Conservation (phyloP, 2,797 vertebrate species). For the Muscicapa striata region DNA sequence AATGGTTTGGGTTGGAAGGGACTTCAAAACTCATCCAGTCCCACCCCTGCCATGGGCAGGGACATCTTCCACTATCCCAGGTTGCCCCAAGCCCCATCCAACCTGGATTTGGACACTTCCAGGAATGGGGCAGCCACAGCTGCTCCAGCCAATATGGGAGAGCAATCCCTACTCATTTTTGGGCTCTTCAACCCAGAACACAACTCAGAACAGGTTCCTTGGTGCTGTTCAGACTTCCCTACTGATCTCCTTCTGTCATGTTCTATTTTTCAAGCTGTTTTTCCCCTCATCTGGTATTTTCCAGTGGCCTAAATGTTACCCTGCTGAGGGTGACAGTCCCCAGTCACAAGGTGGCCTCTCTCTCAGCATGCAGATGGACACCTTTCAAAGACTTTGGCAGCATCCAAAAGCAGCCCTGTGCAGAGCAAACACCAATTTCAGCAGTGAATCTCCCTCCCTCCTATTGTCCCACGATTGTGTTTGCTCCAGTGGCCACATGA, state of each 20-base stretch:
- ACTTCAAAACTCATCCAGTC: background rate
- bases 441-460: background rate
- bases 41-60: background rate
- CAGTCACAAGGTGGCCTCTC: background rate
- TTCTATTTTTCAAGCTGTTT: background rate
- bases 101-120: background rate
- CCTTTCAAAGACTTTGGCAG: background rate
- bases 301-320: background rate
- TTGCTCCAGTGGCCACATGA: background rate
- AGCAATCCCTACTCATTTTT: background rate
- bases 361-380: background rate
- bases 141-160: background rate
- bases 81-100: rapidly evolving
- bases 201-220: background rate
- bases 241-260: background rate
- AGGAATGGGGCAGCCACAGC: background rate
- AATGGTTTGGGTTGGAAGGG: background rate
- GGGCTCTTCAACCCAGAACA: background rate
- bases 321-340: background rate
- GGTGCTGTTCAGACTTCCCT: background rate
- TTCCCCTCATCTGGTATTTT: background rate
- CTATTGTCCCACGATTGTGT: background rate
- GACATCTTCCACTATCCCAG: background rate
- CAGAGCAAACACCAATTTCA: background rate
- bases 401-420: background rate